phyloP scores from a whole-genome alignment of 2,113 vertebrate species.

The Dicentrarchus labrax region DNA sequence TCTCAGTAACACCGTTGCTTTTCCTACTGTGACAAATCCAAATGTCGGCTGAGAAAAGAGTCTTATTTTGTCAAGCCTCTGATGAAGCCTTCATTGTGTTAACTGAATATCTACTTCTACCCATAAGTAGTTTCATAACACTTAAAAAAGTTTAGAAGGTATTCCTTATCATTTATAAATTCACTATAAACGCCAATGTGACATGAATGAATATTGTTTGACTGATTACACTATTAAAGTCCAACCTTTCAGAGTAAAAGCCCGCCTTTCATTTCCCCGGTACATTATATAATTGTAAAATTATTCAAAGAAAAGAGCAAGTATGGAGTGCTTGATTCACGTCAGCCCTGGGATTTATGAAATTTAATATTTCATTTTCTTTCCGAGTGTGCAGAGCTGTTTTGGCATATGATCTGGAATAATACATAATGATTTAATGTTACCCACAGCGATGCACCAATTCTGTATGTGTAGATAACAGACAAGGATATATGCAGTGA shows the following conservation, averaged over 20 bases:
- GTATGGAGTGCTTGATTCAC: not conserved
- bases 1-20: too few species aligned
- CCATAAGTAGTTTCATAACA: not conserved
- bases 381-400: not conserved
- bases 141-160: not conserved
- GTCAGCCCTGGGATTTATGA: not conserved
- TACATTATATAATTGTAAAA: not conserved
- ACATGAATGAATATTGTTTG: not conserved
- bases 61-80: not conserved
- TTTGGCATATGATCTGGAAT: not conserved
- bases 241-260: not conserved
- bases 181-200: not conserved
- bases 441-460: too few species aligned
- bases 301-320: not conserved
- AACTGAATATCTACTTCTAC: not conserved
- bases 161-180: not conserved
- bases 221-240: not conserved
- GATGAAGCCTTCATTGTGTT: not conserved
- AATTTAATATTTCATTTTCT: not conserved
- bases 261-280: not conserved
- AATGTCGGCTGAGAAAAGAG: not conserved
- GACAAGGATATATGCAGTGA: not conserved
- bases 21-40: not conserved
- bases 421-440: not conserved
- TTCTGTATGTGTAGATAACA: too few species aligned